Evolutionary conservation across 2,888 invertebrate species (phyloP), one percentile per base, ranked within the genome.

Genomic region (Scaptomyza caliginosa): DNA sequence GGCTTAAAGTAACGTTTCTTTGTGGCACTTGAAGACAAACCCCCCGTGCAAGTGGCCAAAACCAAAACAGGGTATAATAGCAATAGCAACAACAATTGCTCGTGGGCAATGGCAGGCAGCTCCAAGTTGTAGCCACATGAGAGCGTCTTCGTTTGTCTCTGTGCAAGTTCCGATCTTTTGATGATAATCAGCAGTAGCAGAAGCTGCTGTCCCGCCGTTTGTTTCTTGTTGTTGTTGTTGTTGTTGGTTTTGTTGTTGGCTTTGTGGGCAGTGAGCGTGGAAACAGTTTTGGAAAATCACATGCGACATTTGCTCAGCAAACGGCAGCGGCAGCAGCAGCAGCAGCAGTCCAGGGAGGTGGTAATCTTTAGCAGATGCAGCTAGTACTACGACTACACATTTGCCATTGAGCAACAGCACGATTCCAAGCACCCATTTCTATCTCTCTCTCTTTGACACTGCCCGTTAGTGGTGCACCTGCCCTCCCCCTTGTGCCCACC

Each of bases 261-360:
- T 89, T 90, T 89, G 90, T 90, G 91, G 90, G 90, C 91, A 90
- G 90, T 85, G 67, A 90, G 89, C 90, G 90, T 90, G 90, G 90
- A 90, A 90, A 90, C 90, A 90, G 90, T 90, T 91, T 34, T 80
- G 83, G 86, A 84, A 90, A 90, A 90, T 90, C 89, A 88, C 90
- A 88, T 87, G 89, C 90, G 83, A 89, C 89, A 89, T 88, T 89
- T 89, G 77, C 86, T 88, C 88, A 83, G 67, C 55, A 48, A n/a
- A n/a, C n/a, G n/a, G 36, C 50, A 50, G 34, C 26, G 49, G 32
- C 21, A 46, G 28, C 17, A 49, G 39, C 36, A 42, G 39, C 54
- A 51, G 42, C 16, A 42, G 32, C 43, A 36, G 45, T 49, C 71
- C 77, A 76, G 73, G 67, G 48, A 63, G 79, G 70, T 70, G 81